These are phyloP conservation scores for Eublepharis macularius DNA, from an alignment of 2,113 vertebrate genomes.

Conservation along the genomic window DNA sequence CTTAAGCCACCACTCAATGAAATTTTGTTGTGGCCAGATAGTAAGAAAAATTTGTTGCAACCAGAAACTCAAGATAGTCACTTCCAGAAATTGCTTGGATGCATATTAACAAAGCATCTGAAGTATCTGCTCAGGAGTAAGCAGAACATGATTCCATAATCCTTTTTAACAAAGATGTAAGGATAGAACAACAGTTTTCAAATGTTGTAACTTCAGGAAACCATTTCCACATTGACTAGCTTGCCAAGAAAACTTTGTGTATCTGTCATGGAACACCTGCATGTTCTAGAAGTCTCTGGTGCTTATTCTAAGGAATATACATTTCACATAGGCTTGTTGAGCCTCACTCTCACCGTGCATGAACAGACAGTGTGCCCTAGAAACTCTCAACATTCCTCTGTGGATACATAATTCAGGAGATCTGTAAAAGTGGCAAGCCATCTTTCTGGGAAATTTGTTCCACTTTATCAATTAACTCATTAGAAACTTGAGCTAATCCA, in stretches of 20 bases:
- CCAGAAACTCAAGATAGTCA: not conserved
- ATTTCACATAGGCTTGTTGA: not conserved
- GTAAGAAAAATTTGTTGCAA: not conserved
- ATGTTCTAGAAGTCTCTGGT: not conserved
- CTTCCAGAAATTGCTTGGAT: not conserved
- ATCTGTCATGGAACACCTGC: not conserved
- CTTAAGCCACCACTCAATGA: not conserved
- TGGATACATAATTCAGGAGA: not conserved
- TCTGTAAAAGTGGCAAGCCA: not conserved
- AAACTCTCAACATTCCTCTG: not conserved
- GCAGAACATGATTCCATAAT: not conserved
- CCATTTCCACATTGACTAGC: not conserved
- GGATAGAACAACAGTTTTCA: not conserved
- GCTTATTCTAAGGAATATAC: not conserved
- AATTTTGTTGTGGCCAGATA: not conserved
- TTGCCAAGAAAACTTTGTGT: not conserved
- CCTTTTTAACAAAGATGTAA: not conserved
- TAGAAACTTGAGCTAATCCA: not conserved
- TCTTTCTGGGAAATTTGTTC: not conserved
- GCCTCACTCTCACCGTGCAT: not conserved
- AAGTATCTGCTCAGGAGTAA: not conserved
- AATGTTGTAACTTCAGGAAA: not conserved
- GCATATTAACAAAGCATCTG: not conserved
- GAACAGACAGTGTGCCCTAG: not conserved
- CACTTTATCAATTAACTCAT: not conserved